phyloP scores from a whole-genome alignment of 2,888 invertebrate species.

The Anoplius nigerrimus region DNA sequence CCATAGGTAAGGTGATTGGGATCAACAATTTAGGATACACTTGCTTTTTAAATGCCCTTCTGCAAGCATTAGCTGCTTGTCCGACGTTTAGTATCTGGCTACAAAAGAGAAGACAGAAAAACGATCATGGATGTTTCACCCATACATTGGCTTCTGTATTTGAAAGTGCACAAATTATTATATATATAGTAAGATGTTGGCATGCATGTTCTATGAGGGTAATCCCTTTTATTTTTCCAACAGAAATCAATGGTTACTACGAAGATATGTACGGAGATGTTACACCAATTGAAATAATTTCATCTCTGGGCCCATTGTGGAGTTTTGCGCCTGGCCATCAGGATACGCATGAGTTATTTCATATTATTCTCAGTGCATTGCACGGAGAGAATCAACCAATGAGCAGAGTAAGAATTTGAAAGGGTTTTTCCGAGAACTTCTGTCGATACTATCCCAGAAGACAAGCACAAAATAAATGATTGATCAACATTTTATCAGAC shows the following conservation, averaged over 20 bases:
- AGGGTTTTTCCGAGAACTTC: slow-evolving; percentile 3
- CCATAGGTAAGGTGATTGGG: slow-evolving; percentile 86
- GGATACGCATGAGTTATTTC: slow-evolving; percentile 95
- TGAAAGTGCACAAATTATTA: slow-evolving; percentile 77
- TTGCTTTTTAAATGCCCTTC: slow-evolving; percentile 93
- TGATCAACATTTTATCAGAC: slow-evolving; percentile 73
- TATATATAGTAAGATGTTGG: background rate
- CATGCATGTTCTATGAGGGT: background rate
- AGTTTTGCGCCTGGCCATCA: slow-evolving; percentile 92
- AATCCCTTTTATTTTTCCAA: background rate
- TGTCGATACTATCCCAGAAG: background rate
- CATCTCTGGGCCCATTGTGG: slow-evolving; percentile 87
- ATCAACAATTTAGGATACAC: slow-evolving; percentile 94
- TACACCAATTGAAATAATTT: slow-evolving; percentile 68
- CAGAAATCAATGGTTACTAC: slow-evolving; percentile 69
- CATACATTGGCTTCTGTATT: slow-evolving; percentile 85
- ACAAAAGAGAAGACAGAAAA: slow-evolving; percentile 79
- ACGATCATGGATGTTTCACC: slow-evolving; percentile 83
- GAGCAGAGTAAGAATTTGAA: slow-evolving; percentile 76
- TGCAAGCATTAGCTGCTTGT: slow-evolving; percentile 93
- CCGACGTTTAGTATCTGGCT: slow-evolving; percentile 91
- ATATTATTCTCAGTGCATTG: slow-evolving; percentile 90
- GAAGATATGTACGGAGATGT: slow-evolving; percentile 68
- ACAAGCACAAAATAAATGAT: background rate
- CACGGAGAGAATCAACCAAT: slow-evolving; percentile 87